Evolutionary conservation across 2,797 vertebrate genomes (phyloP), one percentile per base, ranked within the genome.

Genomic region (Sciaenops ocellatus): DNA sequence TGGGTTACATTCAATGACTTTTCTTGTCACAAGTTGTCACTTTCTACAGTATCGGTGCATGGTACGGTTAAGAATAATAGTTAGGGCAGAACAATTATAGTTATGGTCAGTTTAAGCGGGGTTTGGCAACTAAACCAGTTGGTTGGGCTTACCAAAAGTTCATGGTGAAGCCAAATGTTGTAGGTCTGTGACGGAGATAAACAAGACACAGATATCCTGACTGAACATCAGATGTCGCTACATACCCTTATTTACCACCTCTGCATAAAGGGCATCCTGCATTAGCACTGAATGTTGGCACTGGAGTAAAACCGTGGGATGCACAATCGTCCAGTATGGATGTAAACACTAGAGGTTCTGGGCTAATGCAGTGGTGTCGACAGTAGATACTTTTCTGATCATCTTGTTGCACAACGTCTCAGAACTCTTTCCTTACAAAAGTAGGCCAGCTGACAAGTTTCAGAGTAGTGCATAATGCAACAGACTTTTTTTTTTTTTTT

Each of bases 371-470:
- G 28, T 20, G 16, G 12, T 17, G 60, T 62, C 38, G 44, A 47
- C 22, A 63, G 60, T 3, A 10, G 42, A 48, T 12, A 42, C 50
- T 47, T 38, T 3, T 56, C 41, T 26, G 22, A 12, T 52, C 20
- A 22, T 22, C 30, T 28, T 46, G 59, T 56, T 30, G 20, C 42
- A 42, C 20, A 9, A 47, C 41, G 46, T 47, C 17, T 30, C 28
- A 55, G 18, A 55, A 42, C 5, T 30, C 4, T 38, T 26, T 61
- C 28, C 20, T 46, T 5, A 10, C 18, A 26, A 20, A 56, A 42
- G 30, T 30, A 73, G 61, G 69, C 52, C 59, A 55, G 20, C 28
- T 54, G 59, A 46, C 52, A 47, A 65, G 13, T 48, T 26, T 3
- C 17, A 42, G 44, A 17, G 12, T 44, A 15, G 6, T 52, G 55